Base-by-base conservation (phyloP, 2,113 vertebrate species). In the Pomatostomus ruficeps region DNA sequence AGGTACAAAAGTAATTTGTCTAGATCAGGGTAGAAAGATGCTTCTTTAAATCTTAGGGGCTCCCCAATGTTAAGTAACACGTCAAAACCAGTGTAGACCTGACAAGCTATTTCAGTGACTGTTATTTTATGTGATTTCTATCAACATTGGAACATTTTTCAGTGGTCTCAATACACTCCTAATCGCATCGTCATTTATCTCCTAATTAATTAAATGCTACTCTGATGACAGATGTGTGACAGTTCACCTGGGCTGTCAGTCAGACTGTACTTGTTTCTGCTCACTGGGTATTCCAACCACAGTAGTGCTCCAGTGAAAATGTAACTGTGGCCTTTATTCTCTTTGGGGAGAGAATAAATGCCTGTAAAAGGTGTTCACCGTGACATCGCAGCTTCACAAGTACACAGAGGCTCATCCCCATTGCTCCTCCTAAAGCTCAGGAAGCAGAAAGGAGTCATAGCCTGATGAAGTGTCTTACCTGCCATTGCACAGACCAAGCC, bases 191-290 rank as follows among this genome's bases (percentile, higher is more conserved):
- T 95, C 83, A 51, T 92, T 97, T 94, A 72, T 92, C 89, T 95
- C 72, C 85, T 96, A 92, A 96, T 96, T 95, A 95, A 82, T 95
- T 94, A 97, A 93, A 95, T 67, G 75, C 65, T 88, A 18, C 83
- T 91, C 46, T 67, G 85, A 65, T 82, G 92, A 94, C 79, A 93
- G 87, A 83, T 89, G 79, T 54, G 42, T 9, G 29, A 35, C 0
- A 8, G 91, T 93, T 95, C 92, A 91, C 93, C 82, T 77, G 78
- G 38, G 82, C 85, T 93, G 79, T 86, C 92, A 61, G 33, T 91
- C 91, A 91, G 28, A 17, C 42, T 59, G 11, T 11, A 28, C 88
- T 42, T 38, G 29, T 14, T 86, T 52, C 79, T 62, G 77, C 77
- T 85, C 70, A 33, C 45, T 0, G 0, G 15, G 12, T 81, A 35